Base-by-base conservation (phyloP, 2,797 vertebrate genomes). In the Anomalospiza imberbis region DNA sequence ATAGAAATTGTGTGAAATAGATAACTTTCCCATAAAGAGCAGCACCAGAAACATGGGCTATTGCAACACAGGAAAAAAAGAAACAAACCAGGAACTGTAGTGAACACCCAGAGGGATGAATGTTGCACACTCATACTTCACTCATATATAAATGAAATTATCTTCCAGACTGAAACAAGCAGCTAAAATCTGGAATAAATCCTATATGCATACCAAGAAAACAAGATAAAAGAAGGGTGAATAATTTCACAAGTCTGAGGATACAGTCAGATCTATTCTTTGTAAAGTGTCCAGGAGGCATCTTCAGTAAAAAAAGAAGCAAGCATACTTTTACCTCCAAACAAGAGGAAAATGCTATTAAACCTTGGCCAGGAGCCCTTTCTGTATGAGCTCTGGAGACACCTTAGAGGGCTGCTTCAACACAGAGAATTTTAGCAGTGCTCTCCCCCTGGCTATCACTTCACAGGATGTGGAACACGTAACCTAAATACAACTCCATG, bases 391-490 rank as follows among this genome's bases (percentile, higher is more conserved):
- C 38, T 79, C 92, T 65, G 71, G n/a, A 92, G 57, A 93, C 22
- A 89, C 54, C 72, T 89, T 57, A 68, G 17, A 82, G 72, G 61
- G 19, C 34, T 93, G 79, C 93, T 95, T 76, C 92, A 72, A 92
- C 85, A 93, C 7, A 16, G 28, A 70, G 25, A 89, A 91, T 76
- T 67, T 70, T 20, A 86, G 45, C 74, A 81, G 91, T 18, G 45
- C 45, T 91, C 45, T 51, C 73, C 58, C 79, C 88, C 82, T 92
- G 66, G 79, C 85, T 84, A 50, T 72, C 7, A 0, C 60, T 76
- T 73, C 88, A 45, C 83, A 91, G 91, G 53, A 76, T 42, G 54
- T 48, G 76, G 54, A 84, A 75, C 60, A 70, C 0, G 0, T 40
- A 88, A 88, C 51, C 66, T 79, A 92, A 92, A 77, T 5, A 74